Evolutionary conservation across 1,140 invertebrate species (phyloP).

Genomic region (Brachionus rotundiformis): DNA sequence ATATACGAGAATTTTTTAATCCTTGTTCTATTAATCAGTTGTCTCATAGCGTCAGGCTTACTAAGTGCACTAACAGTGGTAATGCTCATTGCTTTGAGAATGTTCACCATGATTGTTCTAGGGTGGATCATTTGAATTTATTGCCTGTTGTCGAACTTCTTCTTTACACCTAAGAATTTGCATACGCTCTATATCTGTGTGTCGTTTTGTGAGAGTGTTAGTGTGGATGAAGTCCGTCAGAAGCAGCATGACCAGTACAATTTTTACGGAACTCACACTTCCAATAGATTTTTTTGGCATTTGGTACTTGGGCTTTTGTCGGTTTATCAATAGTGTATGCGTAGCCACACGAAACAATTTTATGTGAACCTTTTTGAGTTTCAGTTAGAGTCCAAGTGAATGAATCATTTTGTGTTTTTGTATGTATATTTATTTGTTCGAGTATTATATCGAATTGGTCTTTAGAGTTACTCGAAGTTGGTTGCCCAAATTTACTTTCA

Average conservation of each 20-base stretch:
- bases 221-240: not conserved
- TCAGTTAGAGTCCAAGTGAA: not conserved
- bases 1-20: not conserved
- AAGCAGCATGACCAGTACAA: not conserved
- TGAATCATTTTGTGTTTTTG: not conserved
- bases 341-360: not conserved
- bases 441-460: slow-evolving; percentile 8
- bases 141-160: not conserved
- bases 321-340: slow-evolving; percentile 17
- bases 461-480: not conserved
- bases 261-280: not conserved
- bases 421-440: not conserved
- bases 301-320: not conserved
- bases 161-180: not conserved
- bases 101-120: not conserved
- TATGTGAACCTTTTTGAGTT: not conserved
- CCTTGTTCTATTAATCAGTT: not conserved
- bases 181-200: not conserved
- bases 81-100: not conserved
- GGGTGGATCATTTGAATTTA: not conserved
- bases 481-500: not conserved
- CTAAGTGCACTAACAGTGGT: not conserved
- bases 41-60: not conserved
- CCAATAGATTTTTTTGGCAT: not conserved
- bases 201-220: not conserved